Conservation (phyloP, 2,888 invertebrate species). For the Smittia aterrima region DNA sequence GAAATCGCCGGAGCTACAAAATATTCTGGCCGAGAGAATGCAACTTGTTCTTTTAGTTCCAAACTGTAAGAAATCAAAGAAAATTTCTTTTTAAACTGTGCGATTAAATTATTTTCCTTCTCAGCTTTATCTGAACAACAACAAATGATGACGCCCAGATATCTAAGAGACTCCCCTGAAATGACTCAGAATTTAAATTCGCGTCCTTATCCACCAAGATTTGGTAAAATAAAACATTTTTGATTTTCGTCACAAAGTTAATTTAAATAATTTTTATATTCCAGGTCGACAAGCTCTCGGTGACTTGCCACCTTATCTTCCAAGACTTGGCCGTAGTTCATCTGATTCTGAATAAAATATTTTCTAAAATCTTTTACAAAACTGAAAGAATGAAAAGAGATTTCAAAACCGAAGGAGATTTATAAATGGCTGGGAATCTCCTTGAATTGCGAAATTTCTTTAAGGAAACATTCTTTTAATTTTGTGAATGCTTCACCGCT, state of each 20-base stretch:
- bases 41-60: neutral
- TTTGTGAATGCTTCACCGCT: neutral
- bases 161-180: slow-evolving; percentile 23
- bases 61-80: neutral
- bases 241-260: too few species aligned
- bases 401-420: neutral
- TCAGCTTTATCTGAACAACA: neutral
- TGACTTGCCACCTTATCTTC: slow-evolving; percentile 29
- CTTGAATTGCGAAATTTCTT: neutral
- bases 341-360: slow-evolving; percentile 8
- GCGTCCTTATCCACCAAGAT: slow-evolving; percentile 37
- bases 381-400: neutral
- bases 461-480: neutral
- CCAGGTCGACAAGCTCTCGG: neutral
- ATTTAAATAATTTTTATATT: too few species aligned
- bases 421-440: neutral
- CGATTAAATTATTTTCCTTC: neutral
- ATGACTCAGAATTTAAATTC: slow-evolving; percentile 15
- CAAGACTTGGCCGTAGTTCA: slow-evolving; percentile 24
- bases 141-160: slow-evolving; percentile 10
- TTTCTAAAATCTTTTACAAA: neutral
- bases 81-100: too few species aligned
- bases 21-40: slow-evolving; percentile 13
- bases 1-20: slow-evolving; percentile 33
- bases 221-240: slow-evolving; percentile 17